These are phyloP conservation scores for Baryphthengus martii DNA, from an alignment of 2,113 vertebrate genomes.

Conservation along the genomic window DNA sequence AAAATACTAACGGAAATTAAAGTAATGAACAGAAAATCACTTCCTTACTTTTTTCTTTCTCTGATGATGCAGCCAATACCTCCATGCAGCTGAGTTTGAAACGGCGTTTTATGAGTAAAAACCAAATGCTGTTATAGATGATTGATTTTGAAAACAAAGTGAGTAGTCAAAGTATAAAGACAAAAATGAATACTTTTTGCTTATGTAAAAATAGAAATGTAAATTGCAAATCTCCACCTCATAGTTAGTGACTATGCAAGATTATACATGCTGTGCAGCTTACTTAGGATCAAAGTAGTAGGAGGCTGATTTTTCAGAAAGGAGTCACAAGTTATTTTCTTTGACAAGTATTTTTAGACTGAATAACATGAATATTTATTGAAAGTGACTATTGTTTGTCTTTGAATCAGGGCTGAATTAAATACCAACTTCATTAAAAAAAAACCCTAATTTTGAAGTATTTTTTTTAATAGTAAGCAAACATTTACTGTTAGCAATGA, in stretches of 20 bases:
- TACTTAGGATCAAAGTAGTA: constrained; percentile 4
- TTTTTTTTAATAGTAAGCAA: neutral
- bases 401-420: neutral
- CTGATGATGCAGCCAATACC: neutral
- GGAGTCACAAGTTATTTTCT: constrained; percentile 2
- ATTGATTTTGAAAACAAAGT: neutral
- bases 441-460: neutral
- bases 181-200: neutral
- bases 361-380: neutral
- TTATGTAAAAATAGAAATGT: constrained; percentile 13
- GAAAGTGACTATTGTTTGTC: neutral
- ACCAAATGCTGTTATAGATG: neutral
- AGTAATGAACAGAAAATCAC: neutral
- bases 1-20: neutral
- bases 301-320: neutral
- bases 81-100: neutral
- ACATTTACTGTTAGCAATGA: neutral
- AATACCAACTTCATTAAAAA: neutral
- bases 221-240: neutral
- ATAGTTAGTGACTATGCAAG: neutral
- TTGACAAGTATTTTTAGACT: neutral
- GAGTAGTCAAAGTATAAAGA: neutral
- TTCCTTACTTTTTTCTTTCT: neutral
- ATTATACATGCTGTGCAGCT: neutral
- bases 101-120: neutral